These are phyloP conservation scores for Gopherus evgoodei DNA, from an alignment of 2,113 vertebrate species.

Conservation along the genomic window DNA sequence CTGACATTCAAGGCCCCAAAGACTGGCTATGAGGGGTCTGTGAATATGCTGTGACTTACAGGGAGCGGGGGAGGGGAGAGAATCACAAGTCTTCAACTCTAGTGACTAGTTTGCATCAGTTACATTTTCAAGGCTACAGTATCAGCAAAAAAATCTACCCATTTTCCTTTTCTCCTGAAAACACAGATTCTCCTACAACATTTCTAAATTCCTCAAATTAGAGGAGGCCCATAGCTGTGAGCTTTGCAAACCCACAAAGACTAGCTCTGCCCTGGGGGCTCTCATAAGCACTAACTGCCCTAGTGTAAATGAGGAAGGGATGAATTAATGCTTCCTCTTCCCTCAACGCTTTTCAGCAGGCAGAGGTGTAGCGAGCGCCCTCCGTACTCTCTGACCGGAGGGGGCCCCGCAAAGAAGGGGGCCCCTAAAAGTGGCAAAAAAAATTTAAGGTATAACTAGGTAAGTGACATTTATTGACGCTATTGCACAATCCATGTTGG, in stretches of 20 bases:
- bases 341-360: not conserved
- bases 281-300: not conserved
- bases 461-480: too few relatives aligned
- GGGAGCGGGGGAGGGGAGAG: too few relatives aligned
- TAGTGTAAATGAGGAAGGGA: not conserved
- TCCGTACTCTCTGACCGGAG: too few relatives aligned
- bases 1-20: not conserved
- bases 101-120: not conserved
- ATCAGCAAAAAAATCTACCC: not conserved
- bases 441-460: too few relatives aligned
- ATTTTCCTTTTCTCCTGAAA: not conserved
- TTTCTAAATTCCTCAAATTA: not conserved
- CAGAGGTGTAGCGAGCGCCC: too few relatives aligned
- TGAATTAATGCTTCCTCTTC: too few relatives aligned
- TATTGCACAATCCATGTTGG: too few relatives aligned
- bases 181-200: not conserved
- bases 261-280: not conserved
- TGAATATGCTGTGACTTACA: not conserved
- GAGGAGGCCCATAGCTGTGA: not conserved
- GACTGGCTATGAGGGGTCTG: not conserved
- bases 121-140: not conserved
- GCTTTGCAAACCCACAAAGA: not conserved
- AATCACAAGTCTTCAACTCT: not conserved
- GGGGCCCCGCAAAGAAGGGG: too few relatives aligned
- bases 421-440: too few relatives aligned